phyloP scores from a whole-genome alignment of 2,797 vertebrate genomes.

The Xerus rutilus region DNA sequence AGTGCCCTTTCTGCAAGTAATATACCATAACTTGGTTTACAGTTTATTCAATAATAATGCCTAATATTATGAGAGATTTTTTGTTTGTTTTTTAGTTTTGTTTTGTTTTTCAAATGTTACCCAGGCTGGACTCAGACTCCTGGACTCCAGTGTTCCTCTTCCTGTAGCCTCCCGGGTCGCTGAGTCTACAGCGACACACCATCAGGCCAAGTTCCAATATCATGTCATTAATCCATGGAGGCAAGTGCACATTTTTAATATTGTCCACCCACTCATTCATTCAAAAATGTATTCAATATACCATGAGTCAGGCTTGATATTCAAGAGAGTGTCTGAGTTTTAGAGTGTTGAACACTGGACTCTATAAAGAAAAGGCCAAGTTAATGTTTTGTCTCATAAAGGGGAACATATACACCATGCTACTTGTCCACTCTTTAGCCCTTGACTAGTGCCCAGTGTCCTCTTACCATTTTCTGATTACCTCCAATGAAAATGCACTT shows the following conservation, averaged over 20 bases:
- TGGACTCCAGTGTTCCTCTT: neutral
- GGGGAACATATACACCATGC: neutral
- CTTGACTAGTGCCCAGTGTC: neutral
- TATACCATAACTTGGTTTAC: neutral
- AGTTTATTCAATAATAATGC: neutral
- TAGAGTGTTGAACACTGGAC: neutral
- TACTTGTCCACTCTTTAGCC: neutral
- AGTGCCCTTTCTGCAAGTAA: neutral
- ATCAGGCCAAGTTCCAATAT: neutral
- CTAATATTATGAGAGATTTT: neutral
- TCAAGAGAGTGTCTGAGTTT: neutral
- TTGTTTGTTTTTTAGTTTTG: too few species aligned
- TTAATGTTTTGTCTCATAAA: slow-evolving; percentile 4
- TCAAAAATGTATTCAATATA: neutral
- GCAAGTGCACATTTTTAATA: neutral
- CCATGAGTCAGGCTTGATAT: neutral
- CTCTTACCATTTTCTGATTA: neutral
- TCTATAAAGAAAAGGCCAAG: neutral
- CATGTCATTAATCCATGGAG: neutral
- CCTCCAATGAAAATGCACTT: neutral
- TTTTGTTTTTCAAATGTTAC: too few species aligned
- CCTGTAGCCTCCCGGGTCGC: too few species aligned
- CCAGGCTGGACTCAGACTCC: too few species aligned
- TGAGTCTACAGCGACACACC: neutral
- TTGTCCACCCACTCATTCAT: neutral